Evolutionary conservation across 2,888 invertebrate species (phyloP), one percentile per base, ranked within the genome.

Genomic region (Graphium colonna): DNA sequence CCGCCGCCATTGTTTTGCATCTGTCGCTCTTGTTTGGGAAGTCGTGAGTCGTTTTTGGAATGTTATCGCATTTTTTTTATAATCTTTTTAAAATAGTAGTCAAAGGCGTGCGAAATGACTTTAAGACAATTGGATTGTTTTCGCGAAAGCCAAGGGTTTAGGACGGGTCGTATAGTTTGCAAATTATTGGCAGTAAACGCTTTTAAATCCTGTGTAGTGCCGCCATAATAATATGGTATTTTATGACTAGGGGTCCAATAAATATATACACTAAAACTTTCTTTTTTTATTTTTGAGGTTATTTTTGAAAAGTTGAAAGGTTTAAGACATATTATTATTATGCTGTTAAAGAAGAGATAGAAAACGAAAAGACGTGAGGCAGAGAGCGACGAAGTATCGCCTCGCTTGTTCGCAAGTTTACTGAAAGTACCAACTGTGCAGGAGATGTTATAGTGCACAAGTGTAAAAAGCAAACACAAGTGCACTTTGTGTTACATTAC

Each of bases 1-100:
- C 60, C 60, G 61, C 60, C 40, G 13, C 12, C 28, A 48, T 61
- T 59, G 55, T 62, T 56, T 42, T 52, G 4, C 33, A 21, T 36
- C 59, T 55, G 52, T 59, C 43, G 50, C 51, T 62, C 55, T 56
- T 58, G 60, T 69, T 73, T 67, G 64, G 53, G 62, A 65, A 67
- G 65, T 69, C 64, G 48, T 79, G 66, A 78, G 75, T 68, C 68
- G 63, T 53, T 55, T 49, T 61, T 64, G 68, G 61, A 60, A 67
- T 3, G 63, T 57, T 50, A 51, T 59, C 63, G 75, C 74, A 71
- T 71, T 59, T 49, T 55, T 46, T 68, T 68, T 65, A 63, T 58
- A 51, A 62, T 69, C 69, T 59, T 68, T 60, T 60, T 68, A 56
- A 66, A 68, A 73, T 66, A 63, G 69, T 71, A 63, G 71, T 67